A percentile compares a stretch with the other conserved stretches of the same genome.
Conservation (phyloP, 2,113 vertebrate species). For the Paedocypris sp. region DNA sequence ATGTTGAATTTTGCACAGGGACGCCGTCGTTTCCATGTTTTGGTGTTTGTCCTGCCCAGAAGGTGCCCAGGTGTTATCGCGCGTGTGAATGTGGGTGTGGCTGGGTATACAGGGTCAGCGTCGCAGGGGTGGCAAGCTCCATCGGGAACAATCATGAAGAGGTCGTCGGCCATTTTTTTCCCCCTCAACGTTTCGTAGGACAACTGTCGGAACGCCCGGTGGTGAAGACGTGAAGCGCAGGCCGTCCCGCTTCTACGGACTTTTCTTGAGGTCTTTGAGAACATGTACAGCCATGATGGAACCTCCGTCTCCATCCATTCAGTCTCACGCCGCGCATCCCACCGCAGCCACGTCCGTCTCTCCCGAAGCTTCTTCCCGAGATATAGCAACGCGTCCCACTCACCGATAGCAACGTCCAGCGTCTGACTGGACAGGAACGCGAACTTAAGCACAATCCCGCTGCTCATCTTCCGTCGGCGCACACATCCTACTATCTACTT, state of each 20-base stretch:
- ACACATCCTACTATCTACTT: conserved; percentile 78
- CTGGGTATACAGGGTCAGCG: conserved; percentile 96
- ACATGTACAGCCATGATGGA: too few species aligned
- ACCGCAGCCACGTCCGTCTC: conserved; percentile 64
- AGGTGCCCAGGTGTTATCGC: conserved; percentile 67
- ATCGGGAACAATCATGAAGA: too few species aligned
- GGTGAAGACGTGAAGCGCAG: too few species aligned
- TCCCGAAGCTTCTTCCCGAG: conserved; percentile 78
- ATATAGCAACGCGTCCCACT: conserved; percentile 83
- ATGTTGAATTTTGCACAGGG: conserved; percentile 57
- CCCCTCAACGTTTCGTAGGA: too few species aligned
- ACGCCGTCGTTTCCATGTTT: conserved; percentile 86
- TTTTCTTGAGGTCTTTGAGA: too few species aligned
- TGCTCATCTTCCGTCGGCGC: conserved; percentile 84
- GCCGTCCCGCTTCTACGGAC: too few species aligned
- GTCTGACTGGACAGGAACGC: conserved; percentile 82
- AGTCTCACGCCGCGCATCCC: conserved; percentile 66
- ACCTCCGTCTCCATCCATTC: too few species aligned
- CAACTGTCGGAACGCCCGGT: too few species aligned
- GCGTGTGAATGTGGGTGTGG: conserved; percentile 63
- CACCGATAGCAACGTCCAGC: conserved; percentile 70
- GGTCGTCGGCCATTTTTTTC: too few species aligned
- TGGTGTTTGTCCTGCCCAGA: conserved; percentile 80
- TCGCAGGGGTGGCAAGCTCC: too few species aligned
- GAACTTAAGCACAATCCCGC: conserved; percentile 98